Conservation (phyloP, 2,113 vertebrate species). For the Oophaga pumilio region DNA sequence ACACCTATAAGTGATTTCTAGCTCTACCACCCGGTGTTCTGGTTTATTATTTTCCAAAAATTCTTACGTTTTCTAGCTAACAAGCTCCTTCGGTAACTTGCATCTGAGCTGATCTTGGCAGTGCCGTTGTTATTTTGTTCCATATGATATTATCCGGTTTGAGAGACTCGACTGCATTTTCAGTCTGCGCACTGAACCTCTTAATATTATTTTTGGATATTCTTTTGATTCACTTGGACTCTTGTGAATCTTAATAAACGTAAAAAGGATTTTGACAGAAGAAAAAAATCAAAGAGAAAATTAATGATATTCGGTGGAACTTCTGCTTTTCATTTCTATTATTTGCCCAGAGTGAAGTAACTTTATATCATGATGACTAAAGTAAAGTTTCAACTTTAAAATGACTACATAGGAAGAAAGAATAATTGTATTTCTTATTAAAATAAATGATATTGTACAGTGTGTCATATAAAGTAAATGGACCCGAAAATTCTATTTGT, state of each 20-base stretch:
- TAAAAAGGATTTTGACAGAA: slow-evolving; percentile 35
- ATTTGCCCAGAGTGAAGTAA: not conserved
- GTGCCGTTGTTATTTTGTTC: slow-evolving; percentile 25
- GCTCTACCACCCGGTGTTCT: not conserved
- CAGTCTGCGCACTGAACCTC: slow-evolving; percentile 1
- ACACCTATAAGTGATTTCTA: not conserved
- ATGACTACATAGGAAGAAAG: not conserved
- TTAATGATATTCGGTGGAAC: not conserved
- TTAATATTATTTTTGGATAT: slow-evolving; percentile 50
- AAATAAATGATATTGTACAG: slow-evolving; percentile 27
- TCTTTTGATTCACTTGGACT: slow-evolving; percentile 43
- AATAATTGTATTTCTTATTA: slow-evolving; percentile 22
- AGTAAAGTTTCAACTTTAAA: not conserved
- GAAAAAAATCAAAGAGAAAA: slow-evolving; percentile 26
- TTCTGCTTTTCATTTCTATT: slow-evolving; percentile 20
- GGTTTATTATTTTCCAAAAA: slow-evolving; percentile 53
- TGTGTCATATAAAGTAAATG: slow-evolving; percentile 6
- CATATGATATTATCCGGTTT: slow-evolving; percentile 20
- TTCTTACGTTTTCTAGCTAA: not conserved
- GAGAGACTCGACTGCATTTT: slow-evolving; percentile 8
- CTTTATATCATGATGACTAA: slow-evolving; percentile 29
- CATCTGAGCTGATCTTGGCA: slow-evolving; percentile 36
- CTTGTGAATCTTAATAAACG: slow-evolving; percentile 39
- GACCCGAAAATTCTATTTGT: not conserved
- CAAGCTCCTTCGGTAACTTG: slow-evolving; percentile 9